A percentile compares a stretch with the other conserved stretches of the same genome.
Evolutionary conservation across 2,797 vertebrate species (phyloP).

Genomic region (Cirrhinus mrigala): DNA sequence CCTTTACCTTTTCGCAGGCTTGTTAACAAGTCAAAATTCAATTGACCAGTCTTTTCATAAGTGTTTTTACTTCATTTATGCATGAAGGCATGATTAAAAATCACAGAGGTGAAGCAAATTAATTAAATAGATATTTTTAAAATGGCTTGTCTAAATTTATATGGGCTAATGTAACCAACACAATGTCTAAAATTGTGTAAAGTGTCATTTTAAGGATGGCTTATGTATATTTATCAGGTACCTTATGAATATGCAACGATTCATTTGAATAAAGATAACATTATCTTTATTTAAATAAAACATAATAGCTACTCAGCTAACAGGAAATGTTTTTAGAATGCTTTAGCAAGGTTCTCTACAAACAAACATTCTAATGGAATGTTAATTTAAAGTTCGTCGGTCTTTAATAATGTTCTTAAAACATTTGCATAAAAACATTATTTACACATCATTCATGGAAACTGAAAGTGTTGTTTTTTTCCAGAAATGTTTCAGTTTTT

Average conservation of each 20-base stretch:
- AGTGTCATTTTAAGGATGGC: background rate
- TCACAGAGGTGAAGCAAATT: conserved; percentile 49
- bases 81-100: conserved; percentile 57
- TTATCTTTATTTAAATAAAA: background rate
- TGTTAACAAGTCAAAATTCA: conserved; percentile 57
- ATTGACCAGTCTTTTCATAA: conserved; percentile 60
- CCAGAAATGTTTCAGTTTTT: too few relatives aligned
- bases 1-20: conserved; percentile 57
- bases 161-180: background rate
- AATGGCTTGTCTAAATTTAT: background rate
- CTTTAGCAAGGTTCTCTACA: background rate
- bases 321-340: background rate
- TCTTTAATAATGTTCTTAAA: background rate
- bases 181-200: background rate
- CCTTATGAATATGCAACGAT: background rate
- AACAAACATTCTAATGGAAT: background rate
- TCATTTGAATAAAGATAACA: background rate
- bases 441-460: background rate
- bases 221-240: background rate
- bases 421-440: background rate
- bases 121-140: conserved; percentile 10
- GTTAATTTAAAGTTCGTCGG: background rate
- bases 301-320: background rate
- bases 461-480: too few relatives aligned
- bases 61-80: conserved; percentile 50